A percentile compares a stretch with the other conserved stretches of the same genome.
These are phyloP conservation scores for Patella caerulea DNA, from an alignment of 2,888 invertebrate genomes.

Conservation along the genomic window DNA sequence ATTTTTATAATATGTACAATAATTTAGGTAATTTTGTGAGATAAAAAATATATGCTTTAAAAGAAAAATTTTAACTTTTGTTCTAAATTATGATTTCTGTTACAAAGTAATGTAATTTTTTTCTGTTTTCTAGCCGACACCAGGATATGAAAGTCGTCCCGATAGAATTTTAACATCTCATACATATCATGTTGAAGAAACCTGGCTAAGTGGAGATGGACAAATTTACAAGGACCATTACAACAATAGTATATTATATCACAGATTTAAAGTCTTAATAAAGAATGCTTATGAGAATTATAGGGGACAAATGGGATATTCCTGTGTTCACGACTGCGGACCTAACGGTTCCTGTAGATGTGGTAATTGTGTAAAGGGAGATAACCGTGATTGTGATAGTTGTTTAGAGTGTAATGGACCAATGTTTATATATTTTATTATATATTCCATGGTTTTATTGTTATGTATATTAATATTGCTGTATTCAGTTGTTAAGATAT, in stretches of 20 bases:
- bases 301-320: slow-evolving; percentile 50
- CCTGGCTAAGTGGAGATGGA: slow-evolving; percentile 49
- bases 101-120: no score
- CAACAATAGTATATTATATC: slow-evolving; percentile 43
- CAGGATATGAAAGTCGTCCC: slow-evolving; percentile 63
- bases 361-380: slow-evolving; percentile 60
- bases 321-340: slow-evolving; percentile 66
- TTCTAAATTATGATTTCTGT: no score
- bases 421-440: slow-evolving; percentile 37
- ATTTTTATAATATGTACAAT: no score
- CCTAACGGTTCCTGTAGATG: slow-evolving; percentile 65
- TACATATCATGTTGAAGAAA: slow-evolving; percentile 35
- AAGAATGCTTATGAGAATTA: slow-evolving; percentile 43
- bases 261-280: slow-evolving; percentile 47
- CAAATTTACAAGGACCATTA: slow-evolving; percentile 47
- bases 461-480: slow-evolving; percentile 46
- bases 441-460: slow-evolving; percentile 33
- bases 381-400: slow-evolving; percentile 49
- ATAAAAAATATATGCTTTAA: no score
- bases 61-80: no score
- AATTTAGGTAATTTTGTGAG: no score
- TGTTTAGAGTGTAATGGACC: slow-evolving; percentile 54
- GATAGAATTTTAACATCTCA: slow-evolving; percentile 58
- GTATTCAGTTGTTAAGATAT: slow-evolving; percentile 47
- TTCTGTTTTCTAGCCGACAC: slow-evolving; percentile 54